A percentile compares a stretch with the other conserved stretches of the same genome.
phyloP scores from a whole-genome alignment of 2,888 invertebrate species.

The Parelbella ahira region DNA sequence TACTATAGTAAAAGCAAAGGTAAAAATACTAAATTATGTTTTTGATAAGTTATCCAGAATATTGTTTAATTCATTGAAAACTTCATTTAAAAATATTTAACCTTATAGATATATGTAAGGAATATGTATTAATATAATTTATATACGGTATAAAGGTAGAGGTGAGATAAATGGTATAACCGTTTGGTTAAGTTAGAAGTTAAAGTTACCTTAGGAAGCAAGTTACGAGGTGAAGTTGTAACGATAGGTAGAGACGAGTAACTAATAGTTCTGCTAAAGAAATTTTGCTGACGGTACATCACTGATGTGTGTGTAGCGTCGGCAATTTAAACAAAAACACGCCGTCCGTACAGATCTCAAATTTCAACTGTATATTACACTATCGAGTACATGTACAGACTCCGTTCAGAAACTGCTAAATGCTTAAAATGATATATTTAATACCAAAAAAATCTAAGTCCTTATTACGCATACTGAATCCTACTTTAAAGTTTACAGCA shows the following conservation, averaged over 20 bases:
- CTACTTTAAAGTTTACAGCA: too few relatives aligned
- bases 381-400: not conserved
- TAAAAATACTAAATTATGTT: constrained; percentile 33
- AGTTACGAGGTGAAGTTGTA: constrained; percentile 35
- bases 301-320: constrained; percentile 36
- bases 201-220: constrained; percentile 46
- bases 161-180: constrained; percentile 53
- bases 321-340: constrained; percentile 41
- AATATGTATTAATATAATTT: constrained; percentile 52
- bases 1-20: constrained; percentile 18
- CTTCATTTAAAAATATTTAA: constrained; percentile 15
- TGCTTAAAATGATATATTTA: too few relatives aligned
- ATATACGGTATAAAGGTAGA: constrained; percentile 42
- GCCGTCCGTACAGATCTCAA: constrained; percentile 58
- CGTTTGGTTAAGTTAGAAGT: constrained; percentile 57
- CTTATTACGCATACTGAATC: too few relatives aligned
- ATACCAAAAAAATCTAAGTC: too few relatives aligned
- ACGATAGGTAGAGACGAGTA: constrained; percentile 49
- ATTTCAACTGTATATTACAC: constrained; percentile 28
- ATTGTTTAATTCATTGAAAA: constrained; percentile 45
- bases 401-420: not conserved
- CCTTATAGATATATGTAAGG: constrained; percentile 24
- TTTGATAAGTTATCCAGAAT: constrained; percentile 80
- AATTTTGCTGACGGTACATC: constrained; percentile 39
- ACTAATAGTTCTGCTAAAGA: constrained; percentile 51